Evolutionary conservation across 1,140 invertebrate species (phyloP), one percentile per base, ranked within the genome.

Genomic region (Microplitis mediator): DNA sequence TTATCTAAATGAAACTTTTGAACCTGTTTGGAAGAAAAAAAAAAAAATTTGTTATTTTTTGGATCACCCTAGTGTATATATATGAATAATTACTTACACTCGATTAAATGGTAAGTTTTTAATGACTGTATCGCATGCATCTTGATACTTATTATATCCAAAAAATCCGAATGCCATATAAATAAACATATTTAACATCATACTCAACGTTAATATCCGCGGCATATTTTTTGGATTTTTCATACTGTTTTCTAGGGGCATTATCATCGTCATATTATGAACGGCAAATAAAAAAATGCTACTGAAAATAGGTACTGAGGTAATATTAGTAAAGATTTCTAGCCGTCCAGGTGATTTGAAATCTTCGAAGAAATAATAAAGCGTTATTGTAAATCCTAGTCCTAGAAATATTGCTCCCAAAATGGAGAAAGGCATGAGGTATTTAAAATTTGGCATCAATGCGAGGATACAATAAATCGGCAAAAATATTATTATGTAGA

Each of bases 201-300:
- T 90, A 11, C 82, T 84, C 3, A 80, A 78, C 39, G 84, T 86
- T 4, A 91, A 72, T 4, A 91, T 81, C 0, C 86, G 81, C 3
- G 78, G 77, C 79, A 91, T 86, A 58, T 85, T 81, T 31, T 78
- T 11, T 1, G 88, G 88, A 45, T 82, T 79, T 72, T 80, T 83
- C 89, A 91, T 91, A 23, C 86, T 84, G 73, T 90, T 90, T 77
- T 91, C 89, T 70, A 91, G 76, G 1, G 90, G 90, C 56, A 91
- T 73, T 11, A 86, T 77, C 11, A 89, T 54, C 13, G 87, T 84
- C 75, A 90, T 89, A 32, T 90, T 90, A 79, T 91, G 90, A 76
- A 90, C 85, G 2, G 90, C 86, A 80, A 88, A 91, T 4, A 91
- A 81, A 6, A 88, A 89, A 4, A 89, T 87, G 3, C 83, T 87